phyloP scores from a whole-genome alignment of 2,113 vertebrate genomes.

The Macaca nemestrina region DNA sequence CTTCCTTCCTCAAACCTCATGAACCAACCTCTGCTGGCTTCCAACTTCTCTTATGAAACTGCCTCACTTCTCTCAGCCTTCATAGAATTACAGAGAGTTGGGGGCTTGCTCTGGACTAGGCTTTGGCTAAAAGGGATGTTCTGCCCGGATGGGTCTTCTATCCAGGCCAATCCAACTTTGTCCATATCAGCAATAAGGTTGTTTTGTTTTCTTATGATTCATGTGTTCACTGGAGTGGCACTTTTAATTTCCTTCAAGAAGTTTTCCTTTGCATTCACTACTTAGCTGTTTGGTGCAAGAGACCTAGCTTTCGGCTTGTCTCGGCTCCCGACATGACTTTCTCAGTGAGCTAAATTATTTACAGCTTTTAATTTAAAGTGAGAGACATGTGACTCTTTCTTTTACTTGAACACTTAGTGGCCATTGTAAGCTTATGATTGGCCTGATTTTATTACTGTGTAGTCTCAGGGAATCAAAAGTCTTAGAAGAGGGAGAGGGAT shows the following conservation, averaged over 20 bases:
- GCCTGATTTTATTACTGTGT: neutral
- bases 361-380: neutral
- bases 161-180: neutral
- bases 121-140: neutral
- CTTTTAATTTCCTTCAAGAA: neutral
- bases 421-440: neutral
- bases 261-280: neutral
- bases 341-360: neutral
- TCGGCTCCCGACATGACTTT: neutral
- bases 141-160: neutral
- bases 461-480: neutral
- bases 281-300: neutral
- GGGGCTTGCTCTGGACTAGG: neutral
- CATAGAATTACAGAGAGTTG: neutral
- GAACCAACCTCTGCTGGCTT: neutral
- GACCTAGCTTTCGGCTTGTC: neutral
- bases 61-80: neutral
- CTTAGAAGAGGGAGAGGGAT: neutral
- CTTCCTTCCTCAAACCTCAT: neutral
- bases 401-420: neutral
- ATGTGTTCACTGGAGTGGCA: neutral
- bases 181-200: neutral
- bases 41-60: neutral
- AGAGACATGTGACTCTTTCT: neutral
- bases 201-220: neutral